A percentile compares a stretch with the other conserved stretches of the same genome.
phyloP scores from a whole-genome alignment of 2,888 invertebrate genomes.

The Metacarcinus magister region DNA sequence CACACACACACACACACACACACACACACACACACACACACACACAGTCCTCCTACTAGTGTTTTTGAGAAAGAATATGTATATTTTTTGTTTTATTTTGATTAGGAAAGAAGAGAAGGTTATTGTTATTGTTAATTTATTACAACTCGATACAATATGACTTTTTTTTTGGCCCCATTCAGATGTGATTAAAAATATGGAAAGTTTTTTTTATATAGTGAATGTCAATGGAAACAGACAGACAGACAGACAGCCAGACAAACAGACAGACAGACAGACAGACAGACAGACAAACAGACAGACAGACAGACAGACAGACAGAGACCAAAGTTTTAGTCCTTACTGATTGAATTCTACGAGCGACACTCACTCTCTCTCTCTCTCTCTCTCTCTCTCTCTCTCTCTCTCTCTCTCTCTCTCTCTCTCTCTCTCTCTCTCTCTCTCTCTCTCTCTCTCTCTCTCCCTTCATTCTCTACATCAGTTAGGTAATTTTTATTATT shows the following conservation, averaged over 20 bases:
- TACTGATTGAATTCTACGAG: not conserved
- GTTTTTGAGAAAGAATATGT: not conserved
- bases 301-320: not conserved
- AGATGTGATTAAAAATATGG: not conserved
- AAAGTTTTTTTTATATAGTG: not conserved
- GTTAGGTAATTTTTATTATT: not conserved
- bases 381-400: constrained; percentile 2
- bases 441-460: constrained; percentile 26
- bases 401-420: not conserved
- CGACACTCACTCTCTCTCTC: not conserved
- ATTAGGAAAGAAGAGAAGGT: not conserved
- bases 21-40: constrained; percentile 58
- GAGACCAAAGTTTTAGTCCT: not conserved
- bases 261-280: not conserved
- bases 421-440: constrained; percentile 26
- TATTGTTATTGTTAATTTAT: not conserved
- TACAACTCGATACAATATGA: not conserved
- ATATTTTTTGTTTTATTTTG: not conserved
- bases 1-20: constrained; percentile 54
- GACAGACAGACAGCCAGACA: too few species aligned
- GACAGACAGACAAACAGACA: not conserved
- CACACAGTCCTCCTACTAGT: constrained; percentile 31
- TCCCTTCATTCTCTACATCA: not conserved
- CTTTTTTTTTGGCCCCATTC: not conserved
- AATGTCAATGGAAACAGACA: not conserved